These are phyloP conservation scores for Dysidea cf. avara DNA, from an alignment of 37 sponge, comb jelly and placozoan species.

Conservation along the genomic window DNA sequence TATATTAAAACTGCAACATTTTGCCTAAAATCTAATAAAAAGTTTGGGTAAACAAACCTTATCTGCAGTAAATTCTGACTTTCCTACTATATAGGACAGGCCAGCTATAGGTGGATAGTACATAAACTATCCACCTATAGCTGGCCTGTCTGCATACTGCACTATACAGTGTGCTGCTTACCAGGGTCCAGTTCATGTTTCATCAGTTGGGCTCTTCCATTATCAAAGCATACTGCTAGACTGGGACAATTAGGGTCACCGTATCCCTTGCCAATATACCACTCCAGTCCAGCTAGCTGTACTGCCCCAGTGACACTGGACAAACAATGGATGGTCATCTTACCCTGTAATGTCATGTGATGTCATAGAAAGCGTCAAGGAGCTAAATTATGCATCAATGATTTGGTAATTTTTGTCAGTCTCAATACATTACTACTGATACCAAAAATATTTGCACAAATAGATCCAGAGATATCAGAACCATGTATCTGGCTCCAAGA, in stretches of 20 bases:
- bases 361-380: not conserved
- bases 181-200: slow-evolving; percentile 73
- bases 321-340: slow-evolving; percentile 49
- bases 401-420: not conserved
- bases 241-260: slow-evolving; percentile 63
- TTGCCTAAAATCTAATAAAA: too few species aligned
- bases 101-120: too few species aligned
- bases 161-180: slow-evolving; percentile 17
- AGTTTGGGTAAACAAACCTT: too few species aligned
- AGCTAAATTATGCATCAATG: not conserved
- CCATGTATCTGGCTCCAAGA: too few species aligned
- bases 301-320: slow-evolving; percentile 54
- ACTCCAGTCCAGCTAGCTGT: slow-evolving; percentile 60
- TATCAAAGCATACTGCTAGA: slow-evolving; percentile 80
- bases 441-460: too few species aligned
- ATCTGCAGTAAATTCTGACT: too few species aligned
- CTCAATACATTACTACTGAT: too few species aligned
- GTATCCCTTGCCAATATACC: slow-evolving; percentile 82
- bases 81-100: too few species aligned
- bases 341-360: slow-evolving; percentile 43
- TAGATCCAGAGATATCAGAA: too few species aligned
- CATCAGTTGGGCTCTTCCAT: slow-evolving; percentile 88
- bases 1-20: too few species aligned
- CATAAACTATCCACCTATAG: too few species aligned
- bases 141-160: not conserved